phyloP scores from a whole-genome alignment of 1,140 invertebrate genomes.

The Drosophila teissieri region DNA sequence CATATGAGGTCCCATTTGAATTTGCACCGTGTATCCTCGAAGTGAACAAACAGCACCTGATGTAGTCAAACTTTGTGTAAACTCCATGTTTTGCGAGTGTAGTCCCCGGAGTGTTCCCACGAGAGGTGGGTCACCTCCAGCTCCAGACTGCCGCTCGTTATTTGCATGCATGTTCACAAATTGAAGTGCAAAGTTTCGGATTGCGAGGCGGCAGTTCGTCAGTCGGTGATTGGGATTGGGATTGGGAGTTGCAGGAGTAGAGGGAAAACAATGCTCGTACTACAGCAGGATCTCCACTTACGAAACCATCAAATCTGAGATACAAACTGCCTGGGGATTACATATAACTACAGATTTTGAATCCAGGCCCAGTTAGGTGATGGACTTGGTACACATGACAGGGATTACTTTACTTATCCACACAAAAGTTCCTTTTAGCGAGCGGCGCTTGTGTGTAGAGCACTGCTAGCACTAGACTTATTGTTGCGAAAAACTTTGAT shows the following conservation, averaged over 20 bases:
- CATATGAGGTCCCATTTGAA: too few species aligned
- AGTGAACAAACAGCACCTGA: background rate
- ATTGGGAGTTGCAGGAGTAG: conserved; percentile 7
- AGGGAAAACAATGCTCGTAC: conserved; percentile 6
- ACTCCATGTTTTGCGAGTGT: conserved; percentile 1
- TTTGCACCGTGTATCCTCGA: too few species aligned
- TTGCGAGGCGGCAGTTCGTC: conserved; percentile 46
- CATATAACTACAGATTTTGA: too few species aligned
- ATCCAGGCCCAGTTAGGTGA: too few species aligned
- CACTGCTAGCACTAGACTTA: conserved; percentile 38
- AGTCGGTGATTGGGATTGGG: conserved; percentile 3
- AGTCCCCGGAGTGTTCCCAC: background rate
- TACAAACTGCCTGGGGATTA: too few species aligned
- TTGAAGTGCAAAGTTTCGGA: conserved; percentile 76
- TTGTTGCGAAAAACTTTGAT: conserved; percentile 68
- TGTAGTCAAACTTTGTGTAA: conserved; percentile 3
- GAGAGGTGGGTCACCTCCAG: conserved; percentile 17
- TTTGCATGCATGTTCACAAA: conserved; percentile 74
- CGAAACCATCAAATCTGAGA: too few species aligned
- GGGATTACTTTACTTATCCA: background rate
- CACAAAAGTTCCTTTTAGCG: background rate
- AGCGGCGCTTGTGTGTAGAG: conserved; percentile 29
- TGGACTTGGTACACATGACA: too few species aligned
- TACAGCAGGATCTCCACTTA: background rate
- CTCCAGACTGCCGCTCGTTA: conserved; percentile 37